These are phyloP conservation scores for Pseudochromis fuscus DNA, from an alignment of 2,797 vertebrate genomes.

Conservation along the genomic window DNA sequence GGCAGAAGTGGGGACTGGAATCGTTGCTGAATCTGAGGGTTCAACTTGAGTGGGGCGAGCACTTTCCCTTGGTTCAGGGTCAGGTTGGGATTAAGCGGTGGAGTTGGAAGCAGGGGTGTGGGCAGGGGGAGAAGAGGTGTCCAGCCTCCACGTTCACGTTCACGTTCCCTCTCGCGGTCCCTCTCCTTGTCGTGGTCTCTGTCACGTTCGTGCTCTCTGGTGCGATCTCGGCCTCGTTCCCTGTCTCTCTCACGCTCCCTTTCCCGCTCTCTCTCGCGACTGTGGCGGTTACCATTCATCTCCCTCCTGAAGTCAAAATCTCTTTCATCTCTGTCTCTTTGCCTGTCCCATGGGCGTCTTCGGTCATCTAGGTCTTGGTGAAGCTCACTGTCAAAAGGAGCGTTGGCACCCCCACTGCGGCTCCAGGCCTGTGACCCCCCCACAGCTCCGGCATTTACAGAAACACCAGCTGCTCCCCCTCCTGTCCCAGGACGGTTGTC, in stretches of 20 bases:
- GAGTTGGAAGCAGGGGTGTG: slow-evolving; percentile 81
- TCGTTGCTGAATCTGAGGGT: slow-evolving; percentile 67
- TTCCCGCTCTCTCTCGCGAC: slow-evolving; percentile 90
- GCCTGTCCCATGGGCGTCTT: slow-evolving; percentile 96
- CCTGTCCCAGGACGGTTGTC: slow-evolving; percentile 87
- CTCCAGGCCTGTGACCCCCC: slow-evolving; percentile 73
- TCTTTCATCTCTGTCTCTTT: slow-evolving; percentile 96
- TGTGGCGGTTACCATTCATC: slow-evolving; percentile 93
- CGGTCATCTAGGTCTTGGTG: slow-evolving; percentile 98
- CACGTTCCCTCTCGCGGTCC: slow-evolving; percentile 79
- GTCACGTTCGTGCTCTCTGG: slow-evolving; percentile 75
- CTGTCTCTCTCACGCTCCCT: slow-evolving; percentile 82
- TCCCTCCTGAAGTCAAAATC: slow-evolving; percentile 97
- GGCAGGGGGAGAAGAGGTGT: slow-evolving; percentile 84
- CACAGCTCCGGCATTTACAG: slow-evolving; percentile 52
- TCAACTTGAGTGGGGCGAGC: slow-evolving; percentile 74
- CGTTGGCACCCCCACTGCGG: slow-evolving; percentile 52
- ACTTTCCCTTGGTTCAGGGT: slow-evolving; percentile 76
- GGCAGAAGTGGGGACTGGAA: slow-evolving; percentile 75
- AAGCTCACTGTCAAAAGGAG: slow-evolving; percentile 88
- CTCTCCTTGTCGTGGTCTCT: slow-evolving; percentile 80
- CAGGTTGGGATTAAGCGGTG: slow-evolving; percentile 76
- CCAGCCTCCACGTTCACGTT: slow-evolving; percentile 80
- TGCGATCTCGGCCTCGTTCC: slow-evolving; percentile 75
- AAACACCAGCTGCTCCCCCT: slow-evolving; percentile 29